A percentile compares a stretch with the other conserved stretches of the same genome.
Evolutionary conservation across 2,113 vertebrate genomes (phyloP).

Genomic region (Excalfactoria chinensis): DNA sequence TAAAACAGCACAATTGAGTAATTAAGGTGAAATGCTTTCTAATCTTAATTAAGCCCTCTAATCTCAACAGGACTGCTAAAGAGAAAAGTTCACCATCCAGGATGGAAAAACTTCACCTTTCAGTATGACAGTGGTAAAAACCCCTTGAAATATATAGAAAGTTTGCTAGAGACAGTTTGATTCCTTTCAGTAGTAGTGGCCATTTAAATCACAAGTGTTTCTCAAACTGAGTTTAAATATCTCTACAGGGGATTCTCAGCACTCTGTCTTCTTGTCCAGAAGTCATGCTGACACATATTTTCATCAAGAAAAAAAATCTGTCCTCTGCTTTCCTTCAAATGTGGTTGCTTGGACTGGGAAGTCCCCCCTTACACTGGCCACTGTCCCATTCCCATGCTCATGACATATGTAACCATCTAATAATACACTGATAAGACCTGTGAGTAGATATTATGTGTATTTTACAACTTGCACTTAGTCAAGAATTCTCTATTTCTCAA

Average conservation of each 20-base stretch:
- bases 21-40: background rate
- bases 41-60: background rate
- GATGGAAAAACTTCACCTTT: background rate
- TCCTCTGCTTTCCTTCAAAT: background rate
- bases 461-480: background rate
- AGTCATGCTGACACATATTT: background rate
- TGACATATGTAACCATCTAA: background rate
- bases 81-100: background rate
- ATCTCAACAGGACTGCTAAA: background rate
- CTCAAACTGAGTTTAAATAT: background rate
- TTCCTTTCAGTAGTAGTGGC: background rate
- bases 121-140: background rate
- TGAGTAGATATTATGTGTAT: background rate
- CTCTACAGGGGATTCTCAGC: background rate
- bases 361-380: accelerated
- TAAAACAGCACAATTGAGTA: accelerated
- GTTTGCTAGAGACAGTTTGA: background rate
- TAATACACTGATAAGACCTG: background rate
- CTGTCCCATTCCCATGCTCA: accelerated
- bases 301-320: background rate
- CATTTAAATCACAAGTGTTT: background rate
- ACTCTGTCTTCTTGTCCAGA: background rate
- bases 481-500: background rate
- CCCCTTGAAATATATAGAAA: background rate
- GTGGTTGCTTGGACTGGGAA: background rate